Base-by-base conservation (phyloP, 2,797 vertebrate genomes). In the Cercopithecus petaurista region DNA sequence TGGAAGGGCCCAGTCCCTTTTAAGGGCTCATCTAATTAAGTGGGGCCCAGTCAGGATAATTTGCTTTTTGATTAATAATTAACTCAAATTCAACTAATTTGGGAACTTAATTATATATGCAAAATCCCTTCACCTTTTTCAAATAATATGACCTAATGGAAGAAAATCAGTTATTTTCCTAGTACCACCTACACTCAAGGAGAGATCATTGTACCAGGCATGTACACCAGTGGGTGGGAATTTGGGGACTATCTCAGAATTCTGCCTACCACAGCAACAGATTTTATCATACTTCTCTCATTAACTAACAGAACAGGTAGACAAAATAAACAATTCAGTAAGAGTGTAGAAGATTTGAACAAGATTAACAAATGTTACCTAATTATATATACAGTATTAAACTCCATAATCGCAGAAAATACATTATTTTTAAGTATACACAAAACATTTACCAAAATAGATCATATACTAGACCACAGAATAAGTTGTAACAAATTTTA, bases 81-180 rank as follows among this genome's bases (percentile, higher is more conserved):
- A 93, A 70, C 24, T 95, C 46, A 96, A 72, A 96, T 61, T 79
- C 30, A 73, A 89, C 75, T 59, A 64, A 83, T 93, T 83, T 93
- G 33, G 24, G 24, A 75, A 30, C 79, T 90, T 84, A 55, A 88
- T 64, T 86, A 88, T 7, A 89, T 79, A 21, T 80, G 36, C 11
- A 95, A 95, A 94, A 52, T 50, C 41, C 36, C 36, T 86, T 93
- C 19, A 87, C 43, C 26, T 77, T 70, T 94, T 75, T 81, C 46
- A 33, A 76, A 77, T 46, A 86, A 67, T n/a, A 61, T 57, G 59
- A 90, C 24, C 48, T 90, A 88, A 83, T 77, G 43, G 26, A 86
- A 26, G 90, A 7, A 96, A 94, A 88, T 83, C 55, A 64, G 43
- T 83, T 93, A 46, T 61, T 87, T 57, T 76, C 61, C 76, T 11